Percentiles rank a stretch among this genome's conserved stretches.
phyloP scores from a whole-genome alignment of 2,113 vertebrate species.

The Danionella cerebrum region DNA sequence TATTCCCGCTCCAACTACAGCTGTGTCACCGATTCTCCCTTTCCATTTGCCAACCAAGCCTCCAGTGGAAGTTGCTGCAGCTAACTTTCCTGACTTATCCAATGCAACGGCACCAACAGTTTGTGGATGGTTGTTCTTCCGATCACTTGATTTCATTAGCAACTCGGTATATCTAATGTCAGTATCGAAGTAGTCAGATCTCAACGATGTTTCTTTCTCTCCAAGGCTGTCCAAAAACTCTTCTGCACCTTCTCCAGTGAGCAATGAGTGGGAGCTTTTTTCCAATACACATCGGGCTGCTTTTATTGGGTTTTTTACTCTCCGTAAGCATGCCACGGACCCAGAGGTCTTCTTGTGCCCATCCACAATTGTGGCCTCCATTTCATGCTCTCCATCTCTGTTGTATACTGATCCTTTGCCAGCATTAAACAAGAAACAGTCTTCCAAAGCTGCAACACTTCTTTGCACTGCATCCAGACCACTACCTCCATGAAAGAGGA shows the following conservation, averaged over 20 bases:
- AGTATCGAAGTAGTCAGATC: conserved; percentile 63
- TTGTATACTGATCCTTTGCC: conserved; percentile 69
- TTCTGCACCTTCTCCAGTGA: conserved; percentile 64
- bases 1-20: conserved; percentile 66
- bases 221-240: conserved; percentile 53
- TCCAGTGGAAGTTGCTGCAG: conserved; percentile 68
- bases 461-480: conserved; percentile 67
- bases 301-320: conserved; percentile 65
- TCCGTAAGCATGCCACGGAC: conserved; percentile 63
- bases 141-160: conserved; percentile 34
- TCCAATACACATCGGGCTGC: conserved; percentile 68
- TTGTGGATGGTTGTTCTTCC: conserved; percentile 63
- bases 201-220: conserved; percentile 45
- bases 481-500: conserved; percentile 54
- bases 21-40: conserved; percentile 68
- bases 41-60: conserved; percentile 65
- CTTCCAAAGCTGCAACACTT: conserved; percentile 65
- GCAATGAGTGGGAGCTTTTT: conserved; percentile 59
- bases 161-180: conserved; percentile 58
- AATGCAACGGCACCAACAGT: conserved; percentile 69
- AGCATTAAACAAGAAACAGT: conserved; percentile 72
- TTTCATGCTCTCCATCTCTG: conserved; percentile 61
- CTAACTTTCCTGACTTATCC: conserved; percentile 52
- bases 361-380: conserved; percentile 67
- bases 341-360: conserved; percentile 55